A percentile compares a stretch with the other conserved stretches of the same genome.
phyloP scores from a whole-genome alignment of 2,113 vertebrate genomes.

The Antigone vipio region DNA sequence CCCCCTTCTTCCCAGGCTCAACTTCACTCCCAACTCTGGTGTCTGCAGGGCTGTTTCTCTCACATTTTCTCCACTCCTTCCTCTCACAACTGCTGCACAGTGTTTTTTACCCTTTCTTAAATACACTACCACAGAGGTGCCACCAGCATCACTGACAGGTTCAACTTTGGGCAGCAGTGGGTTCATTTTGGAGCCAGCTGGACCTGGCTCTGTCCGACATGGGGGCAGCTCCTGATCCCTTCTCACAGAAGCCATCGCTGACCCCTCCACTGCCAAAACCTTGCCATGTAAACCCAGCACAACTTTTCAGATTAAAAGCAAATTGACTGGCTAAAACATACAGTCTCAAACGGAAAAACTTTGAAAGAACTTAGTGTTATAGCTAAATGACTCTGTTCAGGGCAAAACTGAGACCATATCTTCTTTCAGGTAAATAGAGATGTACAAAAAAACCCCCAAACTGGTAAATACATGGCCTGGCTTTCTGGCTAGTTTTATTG shows the following conservation, averaged over 20 bases:
- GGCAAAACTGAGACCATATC: neutral
- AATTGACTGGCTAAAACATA: neutral
- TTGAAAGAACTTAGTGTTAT: neutral
- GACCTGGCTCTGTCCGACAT: neutral
- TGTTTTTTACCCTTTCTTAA: neutral
- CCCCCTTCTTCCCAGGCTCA: neutral
- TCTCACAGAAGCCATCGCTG: neutral
- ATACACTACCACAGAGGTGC: neutral
- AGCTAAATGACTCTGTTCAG: neutral
- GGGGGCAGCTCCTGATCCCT: neutral
- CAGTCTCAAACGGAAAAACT: neutral
- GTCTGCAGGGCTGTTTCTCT: neutral
- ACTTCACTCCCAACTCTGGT: neutral
- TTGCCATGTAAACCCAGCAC: neutral
- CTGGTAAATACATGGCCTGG: neutral
- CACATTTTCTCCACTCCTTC: neutral
- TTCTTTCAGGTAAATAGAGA: neutral
- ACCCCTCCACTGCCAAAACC: neutral
- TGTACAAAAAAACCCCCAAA: neutral
- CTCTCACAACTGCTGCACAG: neutral
- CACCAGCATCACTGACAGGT: rapidly evolving
- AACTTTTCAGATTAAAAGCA: neutral
- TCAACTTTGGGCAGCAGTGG: neutral
- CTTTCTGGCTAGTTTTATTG: neutral
- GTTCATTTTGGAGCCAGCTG: neutral